These are phyloP conservation scores for Archaeoteleia sp. DNA, from an alignment of 2,888 invertebrate genomes.

Conservation along the genomic window DNA sequence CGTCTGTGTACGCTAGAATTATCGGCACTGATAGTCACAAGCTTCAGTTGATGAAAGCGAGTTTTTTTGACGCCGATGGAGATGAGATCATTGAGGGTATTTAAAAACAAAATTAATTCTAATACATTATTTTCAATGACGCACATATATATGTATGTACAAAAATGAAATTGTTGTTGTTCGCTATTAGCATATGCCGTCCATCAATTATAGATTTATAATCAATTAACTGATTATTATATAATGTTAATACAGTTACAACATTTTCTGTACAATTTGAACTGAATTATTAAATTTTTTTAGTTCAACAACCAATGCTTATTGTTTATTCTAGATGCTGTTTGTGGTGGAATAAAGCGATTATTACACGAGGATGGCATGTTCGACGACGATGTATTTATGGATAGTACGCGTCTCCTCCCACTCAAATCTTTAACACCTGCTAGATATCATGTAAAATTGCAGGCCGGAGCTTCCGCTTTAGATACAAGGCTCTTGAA, in stretches of 20 bases:
- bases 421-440: conserved; percentile 28
- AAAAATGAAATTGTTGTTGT: too few species aligned
- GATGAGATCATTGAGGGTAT: conserved; percentile 61
- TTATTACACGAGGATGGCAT: conserved; percentile 37
- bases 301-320: too few species aligned
- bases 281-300: too few species aligned
- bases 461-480: conserved; percentile 36
- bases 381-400: conserved; percentile 41
- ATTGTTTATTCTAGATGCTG: conserved; percentile 26
- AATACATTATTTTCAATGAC: conserved; percentile 1
- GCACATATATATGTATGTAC: too few species aligned
- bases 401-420: conserved; percentile 31
- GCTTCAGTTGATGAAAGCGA: conserved; percentile 90
- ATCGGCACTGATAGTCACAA: conserved; percentile 81
- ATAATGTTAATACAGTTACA: too few species aligned
- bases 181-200: too few species aligned
- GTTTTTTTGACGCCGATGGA: conserved; percentile 79
- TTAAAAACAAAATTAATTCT: too few species aligned
- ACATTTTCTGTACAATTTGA: too few species aligned
- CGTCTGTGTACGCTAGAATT: conserved; percentile 79
- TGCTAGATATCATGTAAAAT: conserved; percentile 40
- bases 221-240: too few species aligned
- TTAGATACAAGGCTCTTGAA: conserved; percentile 34
- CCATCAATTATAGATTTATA: too few species aligned
- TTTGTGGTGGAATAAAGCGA: conserved; percentile 45